Evolutionary conservation across 2,888 invertebrate species (phyloP), one percentile per base, ranked within the genome.

Genomic region (Tanytarsus gracilentus): DNA sequence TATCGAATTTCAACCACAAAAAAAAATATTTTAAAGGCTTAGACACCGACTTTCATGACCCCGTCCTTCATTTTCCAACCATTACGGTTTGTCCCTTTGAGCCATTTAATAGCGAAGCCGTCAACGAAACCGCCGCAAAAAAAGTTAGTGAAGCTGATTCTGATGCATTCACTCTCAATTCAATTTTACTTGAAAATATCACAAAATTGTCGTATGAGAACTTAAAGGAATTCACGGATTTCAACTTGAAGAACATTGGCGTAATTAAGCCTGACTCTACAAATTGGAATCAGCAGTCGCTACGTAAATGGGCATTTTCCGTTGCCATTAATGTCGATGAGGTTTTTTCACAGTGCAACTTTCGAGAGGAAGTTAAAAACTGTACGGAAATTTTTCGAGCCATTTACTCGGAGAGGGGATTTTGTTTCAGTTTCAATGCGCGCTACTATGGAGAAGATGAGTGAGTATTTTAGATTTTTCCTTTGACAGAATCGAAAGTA

Each of bases 11-110:
- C 21, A 44, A 44, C 23, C 6, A 21, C 6, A 39, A 39, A 3
- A 14, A 39, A n/a, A 39, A 39, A 21, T 44, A 11, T 11, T 25
- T 78, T 62, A 75, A 75, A 71, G 84, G 84, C 40, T 76, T 88
- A 66, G 87, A 88, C 68, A 87, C 86, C 0, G 86, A 87, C 72
- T 87, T 86, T 68, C 86, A 86, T 68, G 86, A 83, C 68, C 87
- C 86, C 81, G 83, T 86, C 67, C 83, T 87, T 0, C 80, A 83
- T 3, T 87, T 86, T 71, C 87, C 86, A 3, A 82, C 85, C 0
- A 78, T 86, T 0, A 83, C 84, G 0, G 72, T 87, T 56, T 87
- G 87, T 66, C 78, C 77, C 8, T 65, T 70, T 49, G 73, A 75
- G 61, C 77, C 82, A 0, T 78, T 77, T 14, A 78, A 81, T 65